Evolutionary conservation across 2,888 invertebrate species (phyloP), one percentile per base, ranked within the genome.

Genomic region (Harpalus rubripes): DNA sequence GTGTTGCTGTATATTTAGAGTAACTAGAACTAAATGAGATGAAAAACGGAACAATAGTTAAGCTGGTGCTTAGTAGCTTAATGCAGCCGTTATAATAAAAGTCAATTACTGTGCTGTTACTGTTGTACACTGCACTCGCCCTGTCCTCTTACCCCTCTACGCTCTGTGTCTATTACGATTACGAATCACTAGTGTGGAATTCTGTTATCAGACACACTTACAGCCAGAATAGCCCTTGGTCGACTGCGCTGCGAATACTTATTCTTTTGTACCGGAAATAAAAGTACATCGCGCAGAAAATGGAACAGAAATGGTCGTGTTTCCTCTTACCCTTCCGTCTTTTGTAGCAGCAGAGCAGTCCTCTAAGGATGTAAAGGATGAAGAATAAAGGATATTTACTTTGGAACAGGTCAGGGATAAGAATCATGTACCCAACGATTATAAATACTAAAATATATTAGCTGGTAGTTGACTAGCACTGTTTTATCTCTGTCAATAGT

Each of bases 211-310:
- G 78, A 26, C 26, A 83, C 74, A 76, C 83, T 72, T 61, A 74
- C 59, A 26, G 59, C 83, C 41, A 58, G 74, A 83, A 74, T 83
- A 39, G 83, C 78, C 72, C 44, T 16, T 72, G 82, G 72, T 74
- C 83, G 61, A 16, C 58, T 74, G 83, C 83, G 39, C 41, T 82
- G 68, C 82, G 72, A 82, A 82, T 82, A 82, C 72, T 82, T 82
- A 82, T 82, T 82, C 82, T 82, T 82, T 82, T 82, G 72, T 82
- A 82, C 82, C 68, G 82, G 82, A 82, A 82, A 82, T 82, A 82
- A 82, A 82, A 82, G 82, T 82, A 82, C 82, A 82, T 82, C 82
- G 82, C 72, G 82, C 82, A 82, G 82, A 82, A 82, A 82, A 82
- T 82, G 82, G 82, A 83, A 83, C 59, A 59, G 78, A 16, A 78